Conservation (phyloP, 1,140 invertebrate species). For the Anthonomus grandis region DNA sequence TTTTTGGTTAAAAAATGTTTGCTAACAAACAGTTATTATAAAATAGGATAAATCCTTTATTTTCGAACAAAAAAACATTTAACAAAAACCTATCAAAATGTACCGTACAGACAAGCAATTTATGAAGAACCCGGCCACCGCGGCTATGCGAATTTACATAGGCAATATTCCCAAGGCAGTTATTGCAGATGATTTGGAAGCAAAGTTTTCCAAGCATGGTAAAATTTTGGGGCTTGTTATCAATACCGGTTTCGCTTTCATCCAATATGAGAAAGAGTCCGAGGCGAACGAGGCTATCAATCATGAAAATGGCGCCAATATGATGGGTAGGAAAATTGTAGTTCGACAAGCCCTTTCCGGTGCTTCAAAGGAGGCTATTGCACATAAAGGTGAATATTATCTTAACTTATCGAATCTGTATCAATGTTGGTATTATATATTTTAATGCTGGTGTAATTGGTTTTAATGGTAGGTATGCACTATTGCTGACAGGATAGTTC, state of each 20-base stretch:
- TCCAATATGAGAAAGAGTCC: constrained; percentile 75
- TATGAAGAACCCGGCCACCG: constrained; percentile 66
- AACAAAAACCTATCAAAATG: constrained; percentile 31
- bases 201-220: constrained; percentile 72
- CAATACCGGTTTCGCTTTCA: constrained; percentile 79
- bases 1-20: not conserved
- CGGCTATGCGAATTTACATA: constrained; percentile 70
- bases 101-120: constrained; percentile 49
- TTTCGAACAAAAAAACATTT: not conserved
- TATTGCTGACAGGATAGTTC: too few species aligned
- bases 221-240: constrained; percentile 66
- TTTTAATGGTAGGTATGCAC: too few species aligned
- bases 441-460: too few species aligned
- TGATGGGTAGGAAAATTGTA: constrained; percentile 65
- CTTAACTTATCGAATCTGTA: not conserved
- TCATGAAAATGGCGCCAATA: constrained; percentile 63
- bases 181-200: constrained; percentile 66
- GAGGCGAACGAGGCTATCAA: constrained; percentile 70
- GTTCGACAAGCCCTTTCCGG: constrained; percentile 54
- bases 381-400: not conserved
- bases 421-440: too few species aligned
- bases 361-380: too few species aligned
- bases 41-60: not conserved
- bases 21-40: not conserved
- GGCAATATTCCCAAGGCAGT: constrained; percentile 66